Evolutionary conservation across 2,113 vertebrate species (phyloP), one percentile per base, ranked within the genome.

Genomic region (Sula dactylatra): DNA sequence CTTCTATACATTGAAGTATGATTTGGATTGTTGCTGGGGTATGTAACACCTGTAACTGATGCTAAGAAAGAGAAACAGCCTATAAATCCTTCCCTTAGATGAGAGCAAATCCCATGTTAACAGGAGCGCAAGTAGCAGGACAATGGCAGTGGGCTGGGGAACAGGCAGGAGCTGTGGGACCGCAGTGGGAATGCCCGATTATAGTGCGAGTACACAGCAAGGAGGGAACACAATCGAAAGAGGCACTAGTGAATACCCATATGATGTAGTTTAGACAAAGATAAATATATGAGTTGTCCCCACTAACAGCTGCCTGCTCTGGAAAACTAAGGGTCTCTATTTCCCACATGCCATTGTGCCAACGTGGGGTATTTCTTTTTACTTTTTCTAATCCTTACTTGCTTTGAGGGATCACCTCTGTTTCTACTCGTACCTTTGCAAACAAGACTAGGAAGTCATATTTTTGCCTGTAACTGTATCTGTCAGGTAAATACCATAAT

Each of bases 401-500:
- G 26, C 45, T 86, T 86, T 24, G 25, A 83, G 45, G 34, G 87
- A 65, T 82, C 19, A 56, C 21, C 11, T 78, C 17, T 62, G 31
- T 69, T 92, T 83, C 42, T 88, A 32, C 27, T 70, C 0, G 0
- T 61, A 42, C 44, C 52, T 90, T 82, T 94, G n/a, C 61, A 79
- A 84, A 70, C 27, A 84, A 70, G 42, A 38, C 45, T 49, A 71
- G 45, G 38, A 94, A 52, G 50, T 16, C 15, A 14, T 69, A 42
- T 71, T 82, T 94, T 82, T 70, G 20, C 82, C 44, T 64, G 4
- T 82, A 67, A 56, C 12, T 36, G 6, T 91, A 40, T 87, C 66
- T 91, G 45, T 69, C 58, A 91, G 76, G 88, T 96, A 95, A 93
- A 97, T 86, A 90, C 24, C 56, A 59, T 92, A 94, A 96, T 54